Percentiles rank a stretch among this genome's conserved stretches.
Conservation (phyloP, 2,797 vertebrate species). For the Rhinoraja longicauda region DNA sequence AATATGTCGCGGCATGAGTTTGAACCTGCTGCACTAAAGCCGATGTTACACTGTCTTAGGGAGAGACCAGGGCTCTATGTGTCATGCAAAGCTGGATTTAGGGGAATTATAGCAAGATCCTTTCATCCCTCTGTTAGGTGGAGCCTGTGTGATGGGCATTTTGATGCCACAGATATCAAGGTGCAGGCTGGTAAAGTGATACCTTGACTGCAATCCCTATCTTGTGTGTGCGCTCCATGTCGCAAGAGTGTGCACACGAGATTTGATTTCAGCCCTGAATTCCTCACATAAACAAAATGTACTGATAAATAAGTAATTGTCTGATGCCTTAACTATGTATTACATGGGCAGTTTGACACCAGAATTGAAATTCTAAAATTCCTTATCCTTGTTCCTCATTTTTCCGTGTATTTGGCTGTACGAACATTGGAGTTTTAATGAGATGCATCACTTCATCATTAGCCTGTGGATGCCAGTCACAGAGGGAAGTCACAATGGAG, state of each 20-base stretch:
- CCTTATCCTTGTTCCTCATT: neutral
- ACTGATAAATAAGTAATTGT: neutral
- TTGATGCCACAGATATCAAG: conserved; percentile 63
- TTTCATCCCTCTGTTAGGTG: conserved; percentile 67
- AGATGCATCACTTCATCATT: neutral
- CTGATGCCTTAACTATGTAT: neutral
- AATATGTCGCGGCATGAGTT: conserved; percentile 58
- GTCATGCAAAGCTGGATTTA: conserved; percentile 76
- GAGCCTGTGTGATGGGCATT: conserved; percentile 64
- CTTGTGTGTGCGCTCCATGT: neutral
- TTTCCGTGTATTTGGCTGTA: neutral
- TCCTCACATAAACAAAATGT: neutral
- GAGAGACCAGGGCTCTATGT: conserved; percentile 64
- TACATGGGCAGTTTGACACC: neutral
- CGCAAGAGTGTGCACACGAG: neutral
- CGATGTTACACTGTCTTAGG: conserved; percentile 66
- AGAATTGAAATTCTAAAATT: neutral
- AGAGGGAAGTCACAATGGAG: neutral
- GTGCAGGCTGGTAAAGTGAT: conserved; percentile 51
- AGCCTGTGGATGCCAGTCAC: neutral
- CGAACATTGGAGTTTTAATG: neutral
- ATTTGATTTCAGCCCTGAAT: neutral
- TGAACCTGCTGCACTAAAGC: conserved; percentile 60
- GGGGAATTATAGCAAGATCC: conserved; percentile 70
- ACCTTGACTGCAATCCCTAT: conserved; percentile 24